A percentile compares a stretch with the other conserved stretches of the same genome.
These are phyloP conservation scores for Lineus longissimus DNA, from an alignment of 1,140 invertebrate species.

Conservation along the genomic window DNA sequence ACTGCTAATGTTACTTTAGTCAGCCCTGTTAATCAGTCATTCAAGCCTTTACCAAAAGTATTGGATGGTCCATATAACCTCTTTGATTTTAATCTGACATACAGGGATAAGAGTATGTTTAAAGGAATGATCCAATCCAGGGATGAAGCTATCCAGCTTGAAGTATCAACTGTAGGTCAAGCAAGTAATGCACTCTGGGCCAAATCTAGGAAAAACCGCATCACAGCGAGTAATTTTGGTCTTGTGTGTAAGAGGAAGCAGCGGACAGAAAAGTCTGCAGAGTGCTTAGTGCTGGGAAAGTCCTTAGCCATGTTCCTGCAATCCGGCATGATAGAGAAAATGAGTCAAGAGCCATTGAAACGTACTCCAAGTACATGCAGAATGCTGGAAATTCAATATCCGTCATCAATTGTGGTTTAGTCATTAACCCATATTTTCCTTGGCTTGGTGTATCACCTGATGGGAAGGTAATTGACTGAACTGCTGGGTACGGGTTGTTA, in stretches of 20 bases:
- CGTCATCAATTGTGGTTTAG: not conserved
- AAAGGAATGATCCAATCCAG: not conserved
- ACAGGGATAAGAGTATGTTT: not conserved
- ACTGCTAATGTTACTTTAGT: not conserved
- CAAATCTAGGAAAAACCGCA: not conserved
- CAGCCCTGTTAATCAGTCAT: not conserved
- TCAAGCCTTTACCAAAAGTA: not conserved
- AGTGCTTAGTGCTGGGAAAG: not conserved
- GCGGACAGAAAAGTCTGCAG: not conserved
- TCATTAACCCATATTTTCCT: not conserved
- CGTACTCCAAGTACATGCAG: not conserved
- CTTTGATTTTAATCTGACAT: not conserved
- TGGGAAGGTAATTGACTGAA: not conserved
- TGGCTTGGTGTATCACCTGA: not conserved
- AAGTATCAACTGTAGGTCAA: not conserved
- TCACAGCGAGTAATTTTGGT: conserved; percentile 1
- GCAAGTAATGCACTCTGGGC: not conserved
- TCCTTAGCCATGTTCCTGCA: not conserved
- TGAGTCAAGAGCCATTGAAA: not conserved
- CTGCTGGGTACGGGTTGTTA: not conserved
- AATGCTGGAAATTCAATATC: not conserved
- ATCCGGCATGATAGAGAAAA: not conserved
- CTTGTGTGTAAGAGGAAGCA: not conserved
- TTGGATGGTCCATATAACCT: not conserved
- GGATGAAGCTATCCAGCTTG: not conserved